Percentiles rank a stretch among this genome's conserved stretches.
Conservation (phyloP, 2,113 vertebrate species). For the Heterotilapia buettikoferi region DNA sequence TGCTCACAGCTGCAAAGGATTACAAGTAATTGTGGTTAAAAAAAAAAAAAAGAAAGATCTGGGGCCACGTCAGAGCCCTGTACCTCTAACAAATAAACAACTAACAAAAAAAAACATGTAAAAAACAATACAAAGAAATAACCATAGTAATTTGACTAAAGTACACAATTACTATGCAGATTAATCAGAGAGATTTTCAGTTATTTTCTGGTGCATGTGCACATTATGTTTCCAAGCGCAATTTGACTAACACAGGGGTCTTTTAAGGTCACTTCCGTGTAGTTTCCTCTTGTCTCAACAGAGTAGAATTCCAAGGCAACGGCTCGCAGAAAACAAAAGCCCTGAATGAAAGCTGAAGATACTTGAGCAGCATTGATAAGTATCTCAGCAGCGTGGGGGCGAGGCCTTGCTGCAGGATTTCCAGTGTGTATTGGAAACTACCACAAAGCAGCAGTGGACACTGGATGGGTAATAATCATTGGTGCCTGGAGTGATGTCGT, state of each 20-base stretch:
- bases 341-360: conserved; percentile 8
- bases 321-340: neutral
- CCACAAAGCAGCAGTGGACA: neutral
- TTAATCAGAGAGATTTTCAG: neutral
- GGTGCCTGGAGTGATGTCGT: neutral
- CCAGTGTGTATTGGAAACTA: conserved; percentile 27
- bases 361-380: conserved; percentile 11
- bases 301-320: neutral
- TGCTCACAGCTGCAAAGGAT: neutral
- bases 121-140: neutral
- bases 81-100: neutral
- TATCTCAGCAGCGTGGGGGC: neutral
- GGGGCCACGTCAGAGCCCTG: neutral
- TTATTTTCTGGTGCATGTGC: neutral
- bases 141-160: neutral
- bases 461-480: neutral
- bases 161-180: neutral
- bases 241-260: neutral
- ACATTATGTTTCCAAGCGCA: neutral
- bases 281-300: neutral
- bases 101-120: neutral
- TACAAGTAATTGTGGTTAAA: neutral
- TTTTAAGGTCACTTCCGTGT: neutral
- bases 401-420: conserved; percentile 15
- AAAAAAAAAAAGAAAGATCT: neutral